phyloP scores from a whole-genome alignment of 2,888 invertebrate genomes.

The Copidosoma aretas region DNA sequence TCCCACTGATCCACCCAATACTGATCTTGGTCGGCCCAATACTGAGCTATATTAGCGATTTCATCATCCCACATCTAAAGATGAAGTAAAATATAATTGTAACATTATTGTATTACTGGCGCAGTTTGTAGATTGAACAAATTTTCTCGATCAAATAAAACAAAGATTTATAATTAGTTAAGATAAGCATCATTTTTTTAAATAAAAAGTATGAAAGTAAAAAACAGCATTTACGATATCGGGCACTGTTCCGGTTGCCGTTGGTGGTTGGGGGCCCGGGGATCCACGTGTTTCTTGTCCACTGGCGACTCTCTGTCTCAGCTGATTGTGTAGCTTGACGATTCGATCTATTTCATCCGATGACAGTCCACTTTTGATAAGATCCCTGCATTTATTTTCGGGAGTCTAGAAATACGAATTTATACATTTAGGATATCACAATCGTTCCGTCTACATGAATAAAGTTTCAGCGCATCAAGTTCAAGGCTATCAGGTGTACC shows the following conservation, averaged over 20 bases:
- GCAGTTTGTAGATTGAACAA: not conserved
- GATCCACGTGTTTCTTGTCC: slow-evolving; percentile 45
- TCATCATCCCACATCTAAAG: slow-evolving; percentile 54
- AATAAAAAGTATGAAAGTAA: too few species aligned
- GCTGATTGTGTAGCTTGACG: slow-evolving; percentile 42
- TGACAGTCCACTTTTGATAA: slow-evolving; percentile 12
- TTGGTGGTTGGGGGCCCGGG: slow-evolving; percentile 47
- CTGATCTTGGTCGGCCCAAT: slow-evolving; percentile 61
- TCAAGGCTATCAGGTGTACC: too few species aligned
- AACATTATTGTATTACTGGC: slow-evolving; percentile 6
- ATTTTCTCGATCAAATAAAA: not conserved
- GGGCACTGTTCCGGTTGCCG: not conserved
- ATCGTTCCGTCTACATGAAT: too few species aligned
- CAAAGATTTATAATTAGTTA: not conserved
- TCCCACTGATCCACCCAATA: slow-evolving; percentile 61
- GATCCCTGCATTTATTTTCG: not conserved
- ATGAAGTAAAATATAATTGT: not conserved
- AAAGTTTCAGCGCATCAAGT: too few species aligned
- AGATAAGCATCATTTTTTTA: too few species aligned
- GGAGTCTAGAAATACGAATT: too few species aligned
- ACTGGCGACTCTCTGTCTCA: slow-evolving; percentile 41
- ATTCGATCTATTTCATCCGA: slow-evolving; percentile 29
- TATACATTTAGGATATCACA: too few species aligned
- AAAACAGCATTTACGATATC: not conserved
- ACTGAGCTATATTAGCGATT: slow-evolving; percentile 58